Percentiles rank a stretch among this genome's conserved stretches.
phyloP scores from a whole-genome alignment of 2,888 invertebrate species.

The Drosophila nigritarsus region DNA sequence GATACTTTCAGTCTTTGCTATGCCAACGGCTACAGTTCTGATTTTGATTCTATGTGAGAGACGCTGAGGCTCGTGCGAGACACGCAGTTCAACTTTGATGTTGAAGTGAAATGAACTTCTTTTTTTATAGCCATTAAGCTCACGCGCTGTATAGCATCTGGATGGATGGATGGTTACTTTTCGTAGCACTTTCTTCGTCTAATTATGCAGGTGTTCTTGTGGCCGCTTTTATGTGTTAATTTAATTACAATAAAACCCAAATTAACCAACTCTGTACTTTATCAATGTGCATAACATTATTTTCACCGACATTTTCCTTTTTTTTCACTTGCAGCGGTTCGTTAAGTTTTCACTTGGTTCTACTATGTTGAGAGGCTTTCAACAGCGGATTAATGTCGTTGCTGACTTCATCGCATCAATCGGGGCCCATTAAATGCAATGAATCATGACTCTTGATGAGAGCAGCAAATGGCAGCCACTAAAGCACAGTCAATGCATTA shows the following conservation, averaged over 20 bases:
- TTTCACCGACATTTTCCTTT: constrained; percentile 63
- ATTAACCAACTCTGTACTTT: constrained; percentile 65
- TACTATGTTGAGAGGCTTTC: constrained; percentile 17
- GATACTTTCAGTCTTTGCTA: constrained; percentile 25
- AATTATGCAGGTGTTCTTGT: constrained; percentile 76
- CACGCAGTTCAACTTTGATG: constrained; percentile 47
- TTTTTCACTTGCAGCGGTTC: constrained; percentile 63
- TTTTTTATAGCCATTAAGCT: constrained; percentile 58
- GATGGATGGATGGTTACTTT: constrained; percentile 17
- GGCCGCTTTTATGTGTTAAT: constrained; percentile 70
- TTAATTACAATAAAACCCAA: constrained; percentile 77
- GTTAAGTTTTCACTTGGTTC: constrained; percentile 58
- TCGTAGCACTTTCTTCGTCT: constrained; percentile 73
- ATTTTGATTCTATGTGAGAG: constrained; percentile 70
- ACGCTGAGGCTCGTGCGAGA: constrained; percentile 18
- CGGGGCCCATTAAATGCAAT: constrained; percentile 68
- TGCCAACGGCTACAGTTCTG: constrained; percentile 43
- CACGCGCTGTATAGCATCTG: constrained; percentile 53
- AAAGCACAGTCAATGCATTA: constrained; percentile 42
- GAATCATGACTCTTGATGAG: constrained; percentile 58
- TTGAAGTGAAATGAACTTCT: constrained; percentile 71
- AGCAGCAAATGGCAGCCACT: constrained; percentile 47
- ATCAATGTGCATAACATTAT: constrained; percentile 61
- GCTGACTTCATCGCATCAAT: constrained; percentile 63
- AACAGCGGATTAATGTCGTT: constrained; percentile 27